Evolutionary conservation across 2,888 invertebrate species (phyloP).

Genomic region (Caenorhabditis sp.): DNA sequence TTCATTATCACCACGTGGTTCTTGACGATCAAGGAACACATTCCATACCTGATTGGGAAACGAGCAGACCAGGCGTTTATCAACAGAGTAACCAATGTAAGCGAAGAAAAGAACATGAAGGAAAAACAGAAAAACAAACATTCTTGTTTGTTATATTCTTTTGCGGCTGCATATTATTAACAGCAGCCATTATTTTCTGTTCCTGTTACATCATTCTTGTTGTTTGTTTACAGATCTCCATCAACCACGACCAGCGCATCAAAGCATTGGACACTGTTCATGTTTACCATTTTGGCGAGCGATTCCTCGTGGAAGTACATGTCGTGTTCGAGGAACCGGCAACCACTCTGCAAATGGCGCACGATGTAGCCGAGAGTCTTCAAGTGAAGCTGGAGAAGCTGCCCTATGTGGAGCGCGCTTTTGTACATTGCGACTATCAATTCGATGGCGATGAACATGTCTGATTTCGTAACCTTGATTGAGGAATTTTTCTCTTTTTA

Average conservation of each 20-base stretch:
- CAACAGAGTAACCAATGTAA: constrained; percentile 71
- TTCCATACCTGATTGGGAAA: constrained; percentile 75
- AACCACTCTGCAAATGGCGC: constrained; percentile 84
- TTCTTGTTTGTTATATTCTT: too few relatives aligned
- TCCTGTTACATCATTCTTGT: constrained; percentile 13
- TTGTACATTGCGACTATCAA: constrained; percentile 78
- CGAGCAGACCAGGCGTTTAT: constrained; percentile 73
- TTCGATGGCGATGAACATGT: constrained; percentile 77
- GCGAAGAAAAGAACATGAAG: not conserved
- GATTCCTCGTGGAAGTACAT: constrained; percentile 83
- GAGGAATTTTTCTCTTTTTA: constrained; percentile 7
- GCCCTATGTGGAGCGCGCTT: constrained; percentile 77
- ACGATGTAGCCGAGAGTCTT: constrained; percentile 83
- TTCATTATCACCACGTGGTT: constrained; percentile 75
- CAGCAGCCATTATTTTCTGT: too few relatives aligned
- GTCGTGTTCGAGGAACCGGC: constrained; percentile 84
- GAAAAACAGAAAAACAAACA: too few relatives aligned
- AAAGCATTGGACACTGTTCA: constrained; percentile 84
- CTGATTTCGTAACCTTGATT: constrained; percentile 54
- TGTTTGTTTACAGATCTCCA: constrained; percentile 65
- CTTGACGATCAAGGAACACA: constrained; percentile 69
- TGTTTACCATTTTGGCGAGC: constrained; percentile 85
- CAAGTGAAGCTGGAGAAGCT: constrained; percentile 84
- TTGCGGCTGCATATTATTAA: too few relatives aligned
- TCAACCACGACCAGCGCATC: constrained; percentile 75